phyloP scores from a whole-genome alignment of 2,113 vertebrate species.

The Dicaeum eximium region DNA sequence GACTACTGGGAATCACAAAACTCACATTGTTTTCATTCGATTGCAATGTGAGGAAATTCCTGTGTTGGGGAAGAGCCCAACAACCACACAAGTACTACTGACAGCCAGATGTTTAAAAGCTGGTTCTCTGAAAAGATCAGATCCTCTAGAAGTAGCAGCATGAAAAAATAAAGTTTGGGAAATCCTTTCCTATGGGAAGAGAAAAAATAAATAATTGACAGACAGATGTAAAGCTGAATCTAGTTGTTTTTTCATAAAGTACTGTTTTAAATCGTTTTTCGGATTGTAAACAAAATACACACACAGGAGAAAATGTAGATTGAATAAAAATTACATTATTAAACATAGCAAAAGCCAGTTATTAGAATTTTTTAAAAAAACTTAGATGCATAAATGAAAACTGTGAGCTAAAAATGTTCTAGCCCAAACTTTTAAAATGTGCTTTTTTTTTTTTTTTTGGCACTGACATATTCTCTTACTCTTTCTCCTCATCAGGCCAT shows the following conservation, averaged over 20 bases:
- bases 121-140: not conserved
- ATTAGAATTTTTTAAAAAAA: not conserved
- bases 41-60: not conserved
- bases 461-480: not conserved
- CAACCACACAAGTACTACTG: not conserved
- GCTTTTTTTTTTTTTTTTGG: not conserved
- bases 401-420: not conserved
- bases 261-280: not conserved
- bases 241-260: not conserved
- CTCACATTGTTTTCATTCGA: not conserved
- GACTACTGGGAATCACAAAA: not conserved
- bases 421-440: not conserved
- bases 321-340: not conserved
- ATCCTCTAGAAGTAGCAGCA: not conserved
- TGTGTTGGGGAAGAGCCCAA: not conserved
- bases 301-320: not conserved
- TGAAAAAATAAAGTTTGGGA: not conserved
- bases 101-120: not conserved
- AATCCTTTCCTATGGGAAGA: not conserved
- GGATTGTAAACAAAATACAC: not conserved
- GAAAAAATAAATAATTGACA: not conserved
- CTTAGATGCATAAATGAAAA: not conserved
- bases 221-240: not conserved
- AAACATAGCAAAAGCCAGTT: not conserved
- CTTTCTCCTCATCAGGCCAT: not conserved